Evolutionary conservation across 2,888 invertebrate species (phyloP), one percentile per base, ranked within the genome.

Genomic region (Strigamia maritima): DNA sequence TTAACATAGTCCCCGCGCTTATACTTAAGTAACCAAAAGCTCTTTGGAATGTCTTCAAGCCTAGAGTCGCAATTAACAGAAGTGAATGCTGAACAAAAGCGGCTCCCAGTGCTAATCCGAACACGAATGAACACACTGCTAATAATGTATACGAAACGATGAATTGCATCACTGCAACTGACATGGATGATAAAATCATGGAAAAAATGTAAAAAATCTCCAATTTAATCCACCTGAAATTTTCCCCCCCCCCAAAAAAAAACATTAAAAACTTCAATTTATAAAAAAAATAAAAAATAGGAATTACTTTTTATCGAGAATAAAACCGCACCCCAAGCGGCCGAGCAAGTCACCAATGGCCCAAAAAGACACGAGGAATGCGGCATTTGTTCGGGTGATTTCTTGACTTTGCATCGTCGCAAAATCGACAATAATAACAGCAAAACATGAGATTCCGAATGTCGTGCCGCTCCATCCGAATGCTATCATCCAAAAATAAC

Each of bases 291-390:
- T n/a, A 7, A 22, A 54, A 54, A 4, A 2, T 3, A 2, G 54
- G 2, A 54, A 54, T 10, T 44, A 77, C 77, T 28, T 77, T 44
- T 14, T 16, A 26, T 77, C 77, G n/a, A 49, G 22, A 14, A 77
- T 24, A 44, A 44, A 77, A 3, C 77, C 77, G 54, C 3, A 77
- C 4, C 49, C 77, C 16, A 77, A 22, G 7, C 77, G 44, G 16
- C 77, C 77, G 6, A 49, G 12, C 7, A 77, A 10, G 26, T 77
- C 77, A 4, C 77, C 77, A 16, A 28, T 28, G 14, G 77, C 77
- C n/a, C n/a, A 16, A n/a, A 28, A 19, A 1, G 77, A 77, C 22
- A 77, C 26, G 44, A 77, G 77, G 14, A 77, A 49, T 22, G 77
- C 49, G n/a, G 77, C 77, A 6, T 77, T 28, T 3, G 44, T 28